Percentiles rank a stretch among this genome's conserved stretches.
Evolutionary conservation across 2,888 invertebrate genomes (phyloP).

Genomic region (Mythimna loreyi): DNA sequence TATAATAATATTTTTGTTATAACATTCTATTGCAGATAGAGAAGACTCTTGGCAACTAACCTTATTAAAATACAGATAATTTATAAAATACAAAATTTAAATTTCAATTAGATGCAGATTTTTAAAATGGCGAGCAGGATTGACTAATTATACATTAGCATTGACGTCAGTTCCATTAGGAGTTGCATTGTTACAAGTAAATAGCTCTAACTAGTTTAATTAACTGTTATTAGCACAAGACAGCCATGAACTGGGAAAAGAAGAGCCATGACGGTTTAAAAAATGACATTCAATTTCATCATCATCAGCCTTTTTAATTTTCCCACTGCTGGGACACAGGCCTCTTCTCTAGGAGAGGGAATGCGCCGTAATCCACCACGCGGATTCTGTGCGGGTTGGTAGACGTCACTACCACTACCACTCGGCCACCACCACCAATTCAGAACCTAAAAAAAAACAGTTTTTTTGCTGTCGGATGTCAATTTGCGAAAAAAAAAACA

Average conservation of each 20-base stretch:
- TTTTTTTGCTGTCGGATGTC: too few species aligned
- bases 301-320: background rate
- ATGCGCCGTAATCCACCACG: too few species aligned
- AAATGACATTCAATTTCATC: background rate
- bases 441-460: too few species aligned
- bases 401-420: too few species aligned
- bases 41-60: background rate
- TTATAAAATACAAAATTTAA: background rate
- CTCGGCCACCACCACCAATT: too few species aligned
- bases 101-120: slow-evolving; percentile 5
- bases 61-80: background rate
- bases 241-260: slow-evolving; percentile 21
- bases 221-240: slow-evolving; percentile 19
- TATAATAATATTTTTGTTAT: background rate
- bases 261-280: background rate
- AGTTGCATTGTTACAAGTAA: slow-evolving; percentile 10
- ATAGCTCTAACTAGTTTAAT: slow-evolving; percentile 13
- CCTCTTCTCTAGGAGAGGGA: too few species aligned
- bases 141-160: slow-evolving; percentile 6
- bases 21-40: background rate
- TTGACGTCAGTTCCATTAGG: slow-evolving; percentile 18
- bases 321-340: too few species aligned
- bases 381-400: too few species aligned
- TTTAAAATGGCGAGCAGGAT: background rate
- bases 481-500: too few species aligned